Percentiles rank a stretch among this genome's conserved stretches.
Conservation (phyloP, 2,113 vertebrate species). For the Sinosuthora webbiana region DNA sequence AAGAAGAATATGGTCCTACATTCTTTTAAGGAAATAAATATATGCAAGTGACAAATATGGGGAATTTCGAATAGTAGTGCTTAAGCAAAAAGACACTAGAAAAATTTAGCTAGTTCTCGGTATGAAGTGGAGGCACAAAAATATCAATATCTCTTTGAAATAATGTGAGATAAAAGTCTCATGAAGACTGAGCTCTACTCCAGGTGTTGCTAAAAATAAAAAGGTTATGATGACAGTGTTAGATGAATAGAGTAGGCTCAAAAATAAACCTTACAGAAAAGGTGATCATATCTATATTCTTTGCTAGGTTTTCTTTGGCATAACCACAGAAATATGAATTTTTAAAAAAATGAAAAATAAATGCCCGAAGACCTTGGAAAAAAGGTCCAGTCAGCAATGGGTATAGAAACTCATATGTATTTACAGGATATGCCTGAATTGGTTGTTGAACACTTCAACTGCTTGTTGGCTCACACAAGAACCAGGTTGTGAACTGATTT, state of each 20-base stretch:
- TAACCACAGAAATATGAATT: background rate
- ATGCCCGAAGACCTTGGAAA: background rate
- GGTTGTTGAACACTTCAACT: background rate
- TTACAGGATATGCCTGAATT: background rate
- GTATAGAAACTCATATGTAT: accelerated
- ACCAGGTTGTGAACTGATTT: background rate
- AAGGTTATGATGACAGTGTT: background rate
- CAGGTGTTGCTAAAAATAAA: background rate
- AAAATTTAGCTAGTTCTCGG: background rate
- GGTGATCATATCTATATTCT: background rate
- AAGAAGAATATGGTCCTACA: accelerated
- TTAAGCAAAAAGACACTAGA: background rate
- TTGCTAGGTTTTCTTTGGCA: background rate
- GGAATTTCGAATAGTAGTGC: background rate
- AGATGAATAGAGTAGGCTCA: background rate
- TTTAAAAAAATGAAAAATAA: background rate
- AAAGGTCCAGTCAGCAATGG: background rate
- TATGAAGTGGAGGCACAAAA: background rate
- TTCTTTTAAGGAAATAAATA: background rate
- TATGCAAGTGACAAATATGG: background rate
- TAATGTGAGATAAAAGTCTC: background rate
- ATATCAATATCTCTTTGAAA: background rate
- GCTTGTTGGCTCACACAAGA: background rate
- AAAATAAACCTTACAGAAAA: background rate
- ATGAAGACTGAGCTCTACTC: background rate